Evolutionary conservation across 2,113 vertebrate genomes (phyloP), one percentile per base, ranked within the genome.

Genomic region (Scomber japonicus): DNA sequence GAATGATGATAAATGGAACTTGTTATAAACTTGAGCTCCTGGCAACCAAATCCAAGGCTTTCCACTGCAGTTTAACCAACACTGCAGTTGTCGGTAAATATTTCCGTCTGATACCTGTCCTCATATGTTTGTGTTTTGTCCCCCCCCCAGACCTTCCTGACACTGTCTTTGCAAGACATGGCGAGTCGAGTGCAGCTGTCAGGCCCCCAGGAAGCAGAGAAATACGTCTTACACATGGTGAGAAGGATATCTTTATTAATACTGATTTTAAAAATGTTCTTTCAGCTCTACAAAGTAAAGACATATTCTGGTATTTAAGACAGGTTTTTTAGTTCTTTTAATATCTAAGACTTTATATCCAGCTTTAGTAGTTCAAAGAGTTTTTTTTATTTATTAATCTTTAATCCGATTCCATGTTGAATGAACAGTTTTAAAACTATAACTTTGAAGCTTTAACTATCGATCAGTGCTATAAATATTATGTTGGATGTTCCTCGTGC

Each of bases 181-280:
- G 98, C 98, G 9, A 99, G 98, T 95, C 94, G 98, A 86, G 98
- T 99, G 86, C 98, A 99, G 93, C 94, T 99, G 62, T 98, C 97
- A 0, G 97, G 98, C 21, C 95, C 98, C 51, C 97, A 98, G 85
- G 98, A 99, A 90, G 98, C 98, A 55, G 98, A 99, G 94, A 99
- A 99, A 94, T 99, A 99, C 0, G 97, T 99, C 93, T 95, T 99
- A 74, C 97, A 99, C 92, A 99, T 99, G 98, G 98, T 99, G 91
- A 96, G 9, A 21, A 15, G 0, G 0, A 45, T 7, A 40, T 40
- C 8, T 40, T 40, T 40, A 40, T 40, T 40, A 40, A 40, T 40
- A 40, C 35, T 40, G 35, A 40, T 40, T 21, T 21, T 10, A 7
- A 40, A 40, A 40, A 40, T 7, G 9, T 40, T 40, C 35, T 40